Base-by-base conservation (phyloP, 1,140 invertebrate species). In the Scylla paramamosain region DNA sequence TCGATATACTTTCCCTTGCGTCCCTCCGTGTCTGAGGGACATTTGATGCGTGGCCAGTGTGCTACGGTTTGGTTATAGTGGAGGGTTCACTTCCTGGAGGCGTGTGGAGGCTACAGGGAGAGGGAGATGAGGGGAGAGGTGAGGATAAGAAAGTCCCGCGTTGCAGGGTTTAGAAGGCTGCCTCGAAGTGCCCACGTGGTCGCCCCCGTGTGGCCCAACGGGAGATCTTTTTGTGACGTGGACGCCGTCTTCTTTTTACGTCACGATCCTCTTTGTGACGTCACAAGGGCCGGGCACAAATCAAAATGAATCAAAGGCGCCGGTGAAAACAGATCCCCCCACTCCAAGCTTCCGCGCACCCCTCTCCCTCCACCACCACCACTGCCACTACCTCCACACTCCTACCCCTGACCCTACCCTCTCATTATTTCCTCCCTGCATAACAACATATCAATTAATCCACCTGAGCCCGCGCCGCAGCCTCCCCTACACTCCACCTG, bases 221-320 rank as follows among this genome's bases (percentile, higher is more conserved):
- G 83, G 82, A 67, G 88, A 82, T 45, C 94, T 95, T 95, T 95
- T 95, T 95, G 94, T 95, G 94, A 88, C 91, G 84, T 92, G 84
- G 84, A 95, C 94, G 91, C 86, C 91, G 94, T 84, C 46, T 91
- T 89, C 91, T 92, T 92, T 95, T 95, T 95, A 92, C 90, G 91
- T 92, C 91, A 92, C 90, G 91, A 92, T 46, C 94, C 77, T 92
- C 94, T 93, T 95, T 95, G 94, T 95, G 91, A 92, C 94, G 94
- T 95, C 94, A 88, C 59, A 92, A 92, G 82, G 92, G 94, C 83
- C 91, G 94, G 52, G 94, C 94, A 95, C 94, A 95, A 95, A 95
- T 95, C 94, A 95, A 92, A 95, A 95, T 95, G 94, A 95, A 95
- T 95, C 94, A 95, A 95, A 95, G 94, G 91, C 91, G 94, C 94